Percentiles rank a stretch among this genome's conserved stretches.
These are phyloP conservation scores for Tridacna gigas DNA, from an alignment of 2,888 invertebrate genomes.

Conservation along the genomic window DNA sequence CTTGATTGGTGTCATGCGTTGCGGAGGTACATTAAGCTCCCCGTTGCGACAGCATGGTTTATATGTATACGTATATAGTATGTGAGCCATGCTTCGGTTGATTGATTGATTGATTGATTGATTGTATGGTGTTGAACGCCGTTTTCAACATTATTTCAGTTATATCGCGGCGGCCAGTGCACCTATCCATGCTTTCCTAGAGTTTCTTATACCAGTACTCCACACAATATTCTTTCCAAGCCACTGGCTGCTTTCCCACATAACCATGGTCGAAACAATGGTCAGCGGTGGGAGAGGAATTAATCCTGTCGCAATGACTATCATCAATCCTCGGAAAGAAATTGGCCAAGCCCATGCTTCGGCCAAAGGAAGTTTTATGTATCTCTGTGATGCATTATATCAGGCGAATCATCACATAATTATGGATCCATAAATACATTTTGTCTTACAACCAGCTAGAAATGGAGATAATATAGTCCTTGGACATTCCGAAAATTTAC, in stretches of 20 bases:
- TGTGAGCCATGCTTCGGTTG: no score
- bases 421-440: no score
- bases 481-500: no score
- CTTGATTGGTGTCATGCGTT: no score
- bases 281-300: not conserved
- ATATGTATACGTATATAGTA: no score
- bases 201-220: not conserved
- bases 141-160: not conserved
- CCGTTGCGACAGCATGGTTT: no score
- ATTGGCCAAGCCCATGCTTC: not conserved
- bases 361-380: no score
- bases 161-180: constrained; percentile 2
- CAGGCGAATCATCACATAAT: no score
- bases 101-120: not conserved
- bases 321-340: not conserved
- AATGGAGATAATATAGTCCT: no score
- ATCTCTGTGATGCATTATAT: no score
- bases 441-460: no score
- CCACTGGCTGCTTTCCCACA: not conserved
- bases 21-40: no score
- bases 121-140: not conserved
- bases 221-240: not conserved
- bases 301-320: not conserved
- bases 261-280: not conserved
- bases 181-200: not conserved